Percentiles rank a stretch among this genome's conserved stretches.
These are phyloP conservation scores for Prionailurus bengalensis DNA, from an alignment of 2,113 vertebrate genomes.

Conservation along the genomic window DNA sequence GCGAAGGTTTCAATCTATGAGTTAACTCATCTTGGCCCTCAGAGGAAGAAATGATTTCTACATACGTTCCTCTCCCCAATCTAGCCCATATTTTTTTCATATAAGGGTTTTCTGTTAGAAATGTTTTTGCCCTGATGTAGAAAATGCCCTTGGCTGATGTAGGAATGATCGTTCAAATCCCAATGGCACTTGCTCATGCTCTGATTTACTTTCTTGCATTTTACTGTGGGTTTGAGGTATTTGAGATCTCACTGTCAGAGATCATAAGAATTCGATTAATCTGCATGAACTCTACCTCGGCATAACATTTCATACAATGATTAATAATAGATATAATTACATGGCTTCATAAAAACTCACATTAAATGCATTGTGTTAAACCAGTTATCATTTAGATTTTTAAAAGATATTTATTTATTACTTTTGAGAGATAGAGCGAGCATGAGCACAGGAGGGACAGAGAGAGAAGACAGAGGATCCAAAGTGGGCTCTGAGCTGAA, in stretches of 20 bases:
- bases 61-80: rapidly evolving
- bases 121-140: background rate
- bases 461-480: too few relatives aligned
- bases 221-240: background rate
- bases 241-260: background rate
- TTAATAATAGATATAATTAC: background rate
- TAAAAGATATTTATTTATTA: too few relatives aligned
- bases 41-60: background rate
- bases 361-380: background rate
- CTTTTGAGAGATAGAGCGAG: too few relatives aligned
- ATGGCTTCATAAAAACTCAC: background rate
- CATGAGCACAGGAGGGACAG: too few relatives aligned
- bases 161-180: background rate
- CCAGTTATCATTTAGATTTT: background rate
- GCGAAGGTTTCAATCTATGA: background rate
- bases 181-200: background rate
- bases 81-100: background rate
- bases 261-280: background rate
- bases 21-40: background rate
- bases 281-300: background rate
- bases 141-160: background rate
- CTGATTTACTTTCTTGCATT: background rate
- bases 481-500: too few relatives aligned
- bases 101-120: background rate
- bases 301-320: background rate